Base-by-base conservation (phyloP, 1,140 invertebrate genomes). In the Galleria mellonella region DNA sequence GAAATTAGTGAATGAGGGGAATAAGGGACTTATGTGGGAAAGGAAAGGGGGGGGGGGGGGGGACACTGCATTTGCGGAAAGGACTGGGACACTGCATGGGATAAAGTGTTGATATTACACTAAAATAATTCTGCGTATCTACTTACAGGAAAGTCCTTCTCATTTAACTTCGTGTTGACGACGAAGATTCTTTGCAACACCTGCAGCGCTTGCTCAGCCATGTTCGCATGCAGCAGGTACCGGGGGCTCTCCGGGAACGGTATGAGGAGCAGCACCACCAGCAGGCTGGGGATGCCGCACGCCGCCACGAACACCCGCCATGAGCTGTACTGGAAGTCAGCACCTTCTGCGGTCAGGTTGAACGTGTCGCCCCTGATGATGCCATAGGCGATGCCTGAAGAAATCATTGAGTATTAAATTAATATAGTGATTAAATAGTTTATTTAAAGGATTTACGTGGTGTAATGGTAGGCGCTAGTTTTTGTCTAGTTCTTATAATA, bases 241-340 rank as follows among this genome's bases (percentile, higher is more conserved):
- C 89, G 76, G 0, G 94, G 94, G 59, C 92, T 94, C 77, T 96
- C 94, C 0, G 93, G 92, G 14, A 95, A 89, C 52, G 93, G 92
- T 31, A 89, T 82, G 9, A 94, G 87, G 0, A 90, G 71, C 11
- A 90, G 45, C 9, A 88, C 89, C 35, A 91, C 90, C 31, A 93
- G 60, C 0, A 95, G 61, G 44, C 89, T 90, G 2, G 94, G 93
- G 4, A 93, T 35, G 0, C 90, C 90, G 53, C 90, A 89, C 0
- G 89, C 59, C 0, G 91, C 88, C 2, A 96, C 85, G 76, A 93
- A 95, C 9, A 95, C 88, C 29, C 94, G 87, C 94, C 94, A 96
- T 1, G 92, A 92, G 58, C 60, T 77, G 59, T 88, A 88, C 37
- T 78, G 69, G 72, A 87, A 89, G 10, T 51, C 61, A 1, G 85